Evolutionary conservation across 1,140 invertebrate genomes (phyloP).

Genomic region (Drosophila rufa): DNA sequence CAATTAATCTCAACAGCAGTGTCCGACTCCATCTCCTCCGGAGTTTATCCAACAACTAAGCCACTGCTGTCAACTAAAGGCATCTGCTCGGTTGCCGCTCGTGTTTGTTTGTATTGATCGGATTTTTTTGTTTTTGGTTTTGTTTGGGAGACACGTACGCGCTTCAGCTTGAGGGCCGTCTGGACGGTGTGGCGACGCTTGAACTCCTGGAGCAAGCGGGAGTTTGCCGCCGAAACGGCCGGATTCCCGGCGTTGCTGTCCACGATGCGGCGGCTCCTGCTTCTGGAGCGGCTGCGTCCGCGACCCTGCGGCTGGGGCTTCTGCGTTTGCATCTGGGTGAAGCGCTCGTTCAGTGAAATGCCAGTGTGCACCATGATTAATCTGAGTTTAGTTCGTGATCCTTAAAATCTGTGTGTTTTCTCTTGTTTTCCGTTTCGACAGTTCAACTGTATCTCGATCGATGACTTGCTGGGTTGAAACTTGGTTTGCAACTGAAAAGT

Average conservation of each 20-base stretch:
- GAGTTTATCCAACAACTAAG: slow-evolving; percentile 13
- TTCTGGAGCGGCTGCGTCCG: slow-evolving; percentile 64
- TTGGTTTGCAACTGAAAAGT: slow-evolving; percentile 65
- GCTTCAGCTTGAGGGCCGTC: slow-evolving; percentile 82
- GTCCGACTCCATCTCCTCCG: slow-evolving; percentile 26
- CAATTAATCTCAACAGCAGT: slow-evolving; percentile 24
- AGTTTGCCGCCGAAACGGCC: slow-evolving; percentile 63
- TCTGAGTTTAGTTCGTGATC: slow-evolving; percentile 6
- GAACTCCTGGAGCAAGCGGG: slow-evolving; percentile 76
- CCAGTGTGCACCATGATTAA: slow-evolving; percentile 69
- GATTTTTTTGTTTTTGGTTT: slow-evolving; percentile 37
- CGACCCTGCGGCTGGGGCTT: slow-evolving; percentile 33
- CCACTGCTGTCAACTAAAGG: slow-evolving; percentile 36
- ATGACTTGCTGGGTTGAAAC: slow-evolving; percentile 36
- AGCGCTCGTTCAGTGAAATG: slow-evolving; percentile 82
- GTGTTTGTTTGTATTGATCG: slow-evolving; percentile 30
- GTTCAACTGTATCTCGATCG: slow-evolving; percentile 1
- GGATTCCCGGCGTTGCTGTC: slow-evolving; percentile 24
- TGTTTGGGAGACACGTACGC: slow-evolving; percentile 72
- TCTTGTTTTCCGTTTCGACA: slow-evolving; percentile 1
- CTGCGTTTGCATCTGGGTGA: slow-evolving; percentile 68
- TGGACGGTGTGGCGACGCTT: slow-evolving; percentile 79
- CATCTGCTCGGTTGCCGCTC: slow-evolving; percentile 28
- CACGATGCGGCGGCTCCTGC: slow-evolving; percentile 69
- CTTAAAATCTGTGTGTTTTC: slow-evolving; percentile 10